Base-by-base conservation (phyloP, 53 echinoderm and acorn worm species). In the Paracentrotus lividus region DNA sequence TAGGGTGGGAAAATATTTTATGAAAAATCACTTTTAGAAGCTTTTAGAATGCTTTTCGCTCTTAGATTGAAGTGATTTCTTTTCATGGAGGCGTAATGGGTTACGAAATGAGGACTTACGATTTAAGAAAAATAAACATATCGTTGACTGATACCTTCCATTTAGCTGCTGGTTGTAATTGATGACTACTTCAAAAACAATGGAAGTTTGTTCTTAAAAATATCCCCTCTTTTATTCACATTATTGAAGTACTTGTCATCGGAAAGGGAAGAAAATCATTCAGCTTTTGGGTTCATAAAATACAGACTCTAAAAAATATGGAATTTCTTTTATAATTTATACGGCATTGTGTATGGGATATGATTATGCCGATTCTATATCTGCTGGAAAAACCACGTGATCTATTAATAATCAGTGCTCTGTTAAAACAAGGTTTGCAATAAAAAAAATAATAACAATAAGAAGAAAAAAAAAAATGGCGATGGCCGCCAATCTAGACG, bases 41-140 rank as follows among this genome's bases (percentile, higher is more conserved):
- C 24, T 81, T 45, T 81, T 81, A 81, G 21, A 24, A 81, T 81
- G 47, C 26, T 26, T 81, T 72, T 81, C n/a, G 81, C 81, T 81
- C 47, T 81, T 14, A 26, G 47, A 1, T 27, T 44, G 24, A 44
- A 81, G 81, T 81, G 81, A 47, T 45, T 81, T 27, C 27, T 5
- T 49, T 47, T 81, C 5, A 16, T 38, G 40, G 14, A 18, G 40
- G 42, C 32, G n/a, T n/a, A n/a, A n/a, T n/a, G n/a, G n/a, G n/a
- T n/a, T n/a, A 42, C 5, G n/a, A 10, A 47, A 47, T 3, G 26
- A 12, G 81, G 44, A n/a, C 8, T 4, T 45, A 81, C 20, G 21
- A 72, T 72, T 15, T 18, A 18, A 38, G 72, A 72, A 38, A 14
- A 72, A 40, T 72, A 72, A 24, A 61, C 40, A 47, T 67, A 31